phyloP scores from a whole-genome alignment of 2,113 vertebrate genomes.

The Okapia johnstoni region DNA sequence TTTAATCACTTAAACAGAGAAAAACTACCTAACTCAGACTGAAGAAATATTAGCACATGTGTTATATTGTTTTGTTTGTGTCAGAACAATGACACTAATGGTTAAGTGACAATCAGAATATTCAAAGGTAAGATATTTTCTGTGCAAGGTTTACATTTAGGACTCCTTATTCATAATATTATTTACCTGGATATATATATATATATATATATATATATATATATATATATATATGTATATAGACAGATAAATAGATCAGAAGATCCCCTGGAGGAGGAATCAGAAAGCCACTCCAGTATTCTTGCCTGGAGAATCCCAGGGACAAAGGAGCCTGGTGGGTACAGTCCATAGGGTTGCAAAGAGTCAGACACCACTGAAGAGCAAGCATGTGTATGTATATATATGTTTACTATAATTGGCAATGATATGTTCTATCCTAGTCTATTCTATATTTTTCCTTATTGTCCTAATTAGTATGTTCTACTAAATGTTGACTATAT shows the following conservation, averaged over 20 bases:
- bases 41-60: not conserved
- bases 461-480: not conserved
- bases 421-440: too few species aligned
- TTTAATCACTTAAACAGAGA: not conserved
- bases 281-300: not conserved
- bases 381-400: not conserved
- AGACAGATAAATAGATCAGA: too few species aligned
- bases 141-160: not conserved
- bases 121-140: not conserved
- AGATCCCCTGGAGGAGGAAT: not conserved
- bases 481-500: not conserved
- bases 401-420: not conserved
- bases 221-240: too few species aligned
- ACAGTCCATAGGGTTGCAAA: not conserved
- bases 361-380: not conserved
- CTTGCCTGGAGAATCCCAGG: not conserved
- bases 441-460: not conserved
- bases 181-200: not conserved
- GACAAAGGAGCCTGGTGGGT: not conserved
- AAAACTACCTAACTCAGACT: not conserved
- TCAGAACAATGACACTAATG: not conserved
- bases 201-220: not conserved
- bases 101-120: not conserved
- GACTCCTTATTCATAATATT: not conserved
- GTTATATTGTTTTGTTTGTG: not conserved